Evolutionary conservation across 2,113 vertebrate species (phyloP).

Genomic region (Xyliphius kryptos): DNA sequence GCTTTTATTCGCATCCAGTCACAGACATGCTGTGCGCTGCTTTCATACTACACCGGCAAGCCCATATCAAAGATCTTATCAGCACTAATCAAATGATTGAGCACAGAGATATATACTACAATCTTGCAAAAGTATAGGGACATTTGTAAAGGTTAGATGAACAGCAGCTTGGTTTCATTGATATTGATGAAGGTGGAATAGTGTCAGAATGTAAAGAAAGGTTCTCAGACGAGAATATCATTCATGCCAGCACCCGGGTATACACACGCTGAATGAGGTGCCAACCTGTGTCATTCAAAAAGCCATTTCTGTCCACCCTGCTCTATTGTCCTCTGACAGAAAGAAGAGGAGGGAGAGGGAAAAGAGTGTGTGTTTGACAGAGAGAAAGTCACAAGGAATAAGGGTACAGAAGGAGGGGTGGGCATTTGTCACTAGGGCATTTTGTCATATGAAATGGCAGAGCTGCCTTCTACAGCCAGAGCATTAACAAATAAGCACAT

Average conservation of each 20-base stretch:
- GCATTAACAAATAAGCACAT: too few relatives aligned
- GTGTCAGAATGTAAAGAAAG: slow-evolving; percentile 30
- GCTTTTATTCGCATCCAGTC: slow-evolving; percentile 33
- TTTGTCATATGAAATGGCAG: too few relatives aligned
- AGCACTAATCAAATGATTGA: slow-evolving; percentile 43
- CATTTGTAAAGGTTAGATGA: slow-evolving; percentile 43
- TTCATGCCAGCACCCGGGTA: slow-evolving; percentile 40
- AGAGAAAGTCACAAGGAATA: slow-evolving; percentile 1
- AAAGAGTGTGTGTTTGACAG: slow-evolving; percentile 12
- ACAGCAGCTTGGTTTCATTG: slow-evolving; percentile 33
- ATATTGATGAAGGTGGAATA: slow-evolving; percentile 45
- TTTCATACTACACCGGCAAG: slow-evolving; percentile 28
- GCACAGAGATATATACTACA: slow-evolving; percentile 19
- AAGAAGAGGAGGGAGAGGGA: slow-evolving; percentile 6
- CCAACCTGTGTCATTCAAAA: slow-evolving; percentile 48
- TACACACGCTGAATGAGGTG: slow-evolving; percentile 40
- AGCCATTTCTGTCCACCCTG: slow-evolving; percentile 48
- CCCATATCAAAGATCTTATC: slow-evolving; percentile 39
- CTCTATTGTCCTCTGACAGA: slow-evolving; percentile 42
- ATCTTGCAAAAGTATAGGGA: slow-evolving; percentile 20
- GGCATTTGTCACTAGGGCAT: too few relatives aligned
- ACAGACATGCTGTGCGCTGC: slow-evolving; percentile 12
- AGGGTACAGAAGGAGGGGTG: slow-evolving; percentile 8
- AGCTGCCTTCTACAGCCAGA: too few relatives aligned
- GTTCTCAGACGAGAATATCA: slow-evolving; percentile 37